phyloP scores from a whole-genome alignment of 2,113 vertebrate species.

The Caranx melampygus region DNA sequence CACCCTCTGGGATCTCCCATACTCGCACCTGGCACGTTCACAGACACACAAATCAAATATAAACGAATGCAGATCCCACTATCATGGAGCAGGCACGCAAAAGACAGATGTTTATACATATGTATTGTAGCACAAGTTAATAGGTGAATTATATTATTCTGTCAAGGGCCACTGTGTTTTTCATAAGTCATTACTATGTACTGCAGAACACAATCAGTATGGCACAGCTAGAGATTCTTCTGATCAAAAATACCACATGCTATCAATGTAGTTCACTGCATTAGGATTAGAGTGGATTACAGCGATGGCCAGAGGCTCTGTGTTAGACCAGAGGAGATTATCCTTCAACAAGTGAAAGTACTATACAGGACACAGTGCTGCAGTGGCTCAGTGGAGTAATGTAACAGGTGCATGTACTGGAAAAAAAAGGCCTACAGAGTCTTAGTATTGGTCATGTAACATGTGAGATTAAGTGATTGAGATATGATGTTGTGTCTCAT shows the following conservation, averaged over 20 bases:
- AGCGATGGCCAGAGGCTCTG: constrained; percentile 50
- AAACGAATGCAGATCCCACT: not conserved
- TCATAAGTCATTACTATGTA: not conserved
- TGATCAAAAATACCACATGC: constrained; percentile 63
- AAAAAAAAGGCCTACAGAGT: not conserved
- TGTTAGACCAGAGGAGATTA: constrained; percentile 70
- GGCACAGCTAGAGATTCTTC: constrained; percentile 18
- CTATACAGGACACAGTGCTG: constrained; percentile 16
- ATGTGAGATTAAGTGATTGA: constrained; percentile 26
- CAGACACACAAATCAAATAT: not conserved
- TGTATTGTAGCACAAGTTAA: not conserved
- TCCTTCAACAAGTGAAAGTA: constrained; percentile 66
- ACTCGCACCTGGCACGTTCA: constrained; percentile 87
- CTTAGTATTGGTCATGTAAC: not conserved
- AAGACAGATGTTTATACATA: not conserved
- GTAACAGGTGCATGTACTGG: constrained; percentile 23
- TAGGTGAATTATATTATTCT: not conserved
- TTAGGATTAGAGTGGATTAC: constrained; percentile 80
- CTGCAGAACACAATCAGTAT: constrained; percentile 7
- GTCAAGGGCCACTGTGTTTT: not conserved
- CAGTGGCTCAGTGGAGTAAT: not conserved
- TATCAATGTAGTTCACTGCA: constrained; percentile 60
- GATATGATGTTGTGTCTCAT: not conserved
- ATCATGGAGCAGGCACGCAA: not conserved
- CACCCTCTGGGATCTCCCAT: constrained; percentile 97